Conservation (phyloP, 2,113 vertebrate species). For the Procavia capensis region DNA sequence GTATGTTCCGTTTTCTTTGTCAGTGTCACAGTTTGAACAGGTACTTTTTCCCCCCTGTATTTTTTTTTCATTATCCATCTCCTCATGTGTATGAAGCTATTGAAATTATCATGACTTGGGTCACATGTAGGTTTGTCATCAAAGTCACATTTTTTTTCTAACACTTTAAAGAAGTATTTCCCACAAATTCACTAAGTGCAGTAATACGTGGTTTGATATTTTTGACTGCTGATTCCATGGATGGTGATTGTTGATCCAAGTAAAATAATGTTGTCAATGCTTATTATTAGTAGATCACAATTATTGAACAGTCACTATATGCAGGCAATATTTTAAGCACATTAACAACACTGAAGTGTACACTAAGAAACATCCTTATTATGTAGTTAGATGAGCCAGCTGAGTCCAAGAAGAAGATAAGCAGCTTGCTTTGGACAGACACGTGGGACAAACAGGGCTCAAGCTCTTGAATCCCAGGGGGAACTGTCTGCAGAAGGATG, state of each 20-base stretch:
- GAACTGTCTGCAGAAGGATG: background rate
- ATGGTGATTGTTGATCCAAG: background rate
- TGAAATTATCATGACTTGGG: background rate
- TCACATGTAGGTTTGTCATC: background rate
- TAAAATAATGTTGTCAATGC: background rate
- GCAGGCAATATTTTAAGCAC: background rate
- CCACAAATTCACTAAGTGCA: background rate
- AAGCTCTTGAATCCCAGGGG: background rate
- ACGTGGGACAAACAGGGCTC: background rate
- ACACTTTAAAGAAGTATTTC: background rate
- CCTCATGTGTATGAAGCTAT: background rate
- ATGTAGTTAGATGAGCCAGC: background rate
- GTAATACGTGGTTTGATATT: background rate
- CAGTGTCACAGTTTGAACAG: background rate
- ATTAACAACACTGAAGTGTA: background rate
- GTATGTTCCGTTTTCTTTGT: background rate
- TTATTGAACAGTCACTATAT: background rate
- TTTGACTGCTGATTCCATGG: background rate
- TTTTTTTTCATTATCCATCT: background rate
- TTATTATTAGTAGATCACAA: background rate
- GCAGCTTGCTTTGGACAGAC: background rate
- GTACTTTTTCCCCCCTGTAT: background rate
- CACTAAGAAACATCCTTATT: background rate
- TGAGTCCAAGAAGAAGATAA: background rate
- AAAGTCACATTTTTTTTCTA: background rate